Conservation (phyloP, 2,888 invertebrate species). For the Agrilus biguttatus region DNA sequence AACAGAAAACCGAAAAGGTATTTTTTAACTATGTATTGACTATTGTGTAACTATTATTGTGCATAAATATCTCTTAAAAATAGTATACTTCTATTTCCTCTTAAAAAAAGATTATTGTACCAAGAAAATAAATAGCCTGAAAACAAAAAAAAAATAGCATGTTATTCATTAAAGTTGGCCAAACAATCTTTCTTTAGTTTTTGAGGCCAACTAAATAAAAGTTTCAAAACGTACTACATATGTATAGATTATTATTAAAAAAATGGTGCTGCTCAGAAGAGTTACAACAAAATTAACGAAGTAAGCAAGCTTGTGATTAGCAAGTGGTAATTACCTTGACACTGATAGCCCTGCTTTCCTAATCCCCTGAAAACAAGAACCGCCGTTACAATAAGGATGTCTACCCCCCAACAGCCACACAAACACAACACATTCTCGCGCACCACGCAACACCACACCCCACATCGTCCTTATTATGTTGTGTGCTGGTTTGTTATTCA, state of each 20-base stretch:
- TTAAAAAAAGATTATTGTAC: no score
- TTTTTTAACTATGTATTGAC: no score
- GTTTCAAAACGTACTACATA: neutral
- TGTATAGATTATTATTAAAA: neutral
- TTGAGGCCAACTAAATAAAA: no score
- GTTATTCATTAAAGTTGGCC: no score
- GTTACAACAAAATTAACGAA: constrained; percentile 5
- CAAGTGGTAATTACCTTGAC: constrained; percentile 60
- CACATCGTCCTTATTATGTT: neutral
- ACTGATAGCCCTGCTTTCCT: constrained; percentile 95
- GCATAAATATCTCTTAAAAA: no score
- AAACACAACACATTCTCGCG: constrained; percentile 4
- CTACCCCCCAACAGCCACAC: constrained; percentile 8
- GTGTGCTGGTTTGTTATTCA: neutral
- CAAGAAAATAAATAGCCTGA: no score
- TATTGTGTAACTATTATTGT: no score
- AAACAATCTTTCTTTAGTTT: no score
- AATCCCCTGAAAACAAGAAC: constrained; percentile 66
- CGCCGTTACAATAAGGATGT: constrained; percentile 16
- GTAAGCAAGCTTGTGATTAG: neutral
- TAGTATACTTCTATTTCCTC: no score
- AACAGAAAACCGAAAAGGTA: no score
- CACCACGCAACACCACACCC: constrained; percentile 4
- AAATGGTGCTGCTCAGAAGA: neutral
- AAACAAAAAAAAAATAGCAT: no score